A percentile compares a stretch with the other conserved stretches of the same genome.
These are phyloP conservation scores for Aphelocoma californica DNA, from an alignment of 2,797 vertebrate species.

Conservation along the genomic window DNA sequence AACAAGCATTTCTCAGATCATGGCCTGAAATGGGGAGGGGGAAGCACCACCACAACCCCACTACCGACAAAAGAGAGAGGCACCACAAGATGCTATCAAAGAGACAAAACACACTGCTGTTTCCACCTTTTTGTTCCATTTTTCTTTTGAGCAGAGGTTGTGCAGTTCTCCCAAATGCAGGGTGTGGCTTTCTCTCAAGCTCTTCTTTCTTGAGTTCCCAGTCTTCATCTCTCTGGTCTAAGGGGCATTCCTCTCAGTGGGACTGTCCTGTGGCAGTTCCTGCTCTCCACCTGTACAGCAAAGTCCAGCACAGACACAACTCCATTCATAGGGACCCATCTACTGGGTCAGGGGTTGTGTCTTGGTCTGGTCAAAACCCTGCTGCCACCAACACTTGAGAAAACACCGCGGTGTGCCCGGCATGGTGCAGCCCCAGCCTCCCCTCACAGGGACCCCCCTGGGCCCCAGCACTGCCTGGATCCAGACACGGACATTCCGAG, in stretches of 20 bases:
- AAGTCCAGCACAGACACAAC: background rate
- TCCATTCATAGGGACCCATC: accelerated
- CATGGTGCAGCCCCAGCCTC: background rate
- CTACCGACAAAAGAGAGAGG: background rate
- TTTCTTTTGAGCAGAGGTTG: background rate
- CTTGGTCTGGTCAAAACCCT: background rate
- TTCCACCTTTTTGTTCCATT: background rate
- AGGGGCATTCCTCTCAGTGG: conserved; percentile 57
- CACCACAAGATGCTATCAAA: background rate
- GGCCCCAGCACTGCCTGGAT: background rate
- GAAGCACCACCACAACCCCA: background rate
- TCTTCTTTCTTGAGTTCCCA: conserved; percentile 79
- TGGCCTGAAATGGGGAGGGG: background rate
- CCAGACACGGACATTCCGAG: background rate
- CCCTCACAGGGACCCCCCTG: background rate
- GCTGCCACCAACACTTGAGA: background rate
- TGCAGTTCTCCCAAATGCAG: background rate
- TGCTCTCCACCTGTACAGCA: conserved; percentile 70
- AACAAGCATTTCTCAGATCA: background rate
- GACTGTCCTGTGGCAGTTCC: conserved; percentile 64
- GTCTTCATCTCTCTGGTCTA: conserved; percentile 83
- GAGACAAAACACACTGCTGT: background rate
- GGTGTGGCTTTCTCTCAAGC: too few relatives aligned
- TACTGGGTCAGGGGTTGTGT: background rate
- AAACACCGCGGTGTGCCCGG: accelerated